Percentiles rank a stretch among this genome's conserved stretches.
phyloP scores from a whole-genome alignment of 2,888 invertebrate species.

The Sphinx pinastri region DNA sequence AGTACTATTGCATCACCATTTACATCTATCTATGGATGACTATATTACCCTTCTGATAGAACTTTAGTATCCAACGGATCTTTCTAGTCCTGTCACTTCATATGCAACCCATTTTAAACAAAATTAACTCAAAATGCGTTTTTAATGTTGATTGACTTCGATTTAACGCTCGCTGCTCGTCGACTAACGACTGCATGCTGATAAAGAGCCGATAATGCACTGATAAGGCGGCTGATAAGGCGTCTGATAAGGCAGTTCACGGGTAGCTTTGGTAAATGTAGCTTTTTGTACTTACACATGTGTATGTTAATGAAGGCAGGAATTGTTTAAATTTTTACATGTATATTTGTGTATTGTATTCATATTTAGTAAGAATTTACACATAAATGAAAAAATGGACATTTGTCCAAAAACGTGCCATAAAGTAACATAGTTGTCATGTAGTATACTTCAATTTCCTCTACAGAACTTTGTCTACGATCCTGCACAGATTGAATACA shows the following conservation, averaged over 20 bases:
- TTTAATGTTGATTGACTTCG: conserved; percentile 44
- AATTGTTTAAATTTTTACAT: no score
- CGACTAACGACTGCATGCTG: conserved; percentile 54
- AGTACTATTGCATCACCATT: no score
- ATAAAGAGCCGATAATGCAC: conserved; percentile 47
- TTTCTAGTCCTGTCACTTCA: not conserved
- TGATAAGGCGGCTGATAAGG: conserved; percentile 49
- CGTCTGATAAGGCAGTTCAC: conserved; percentile 30
- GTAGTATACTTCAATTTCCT: no score
- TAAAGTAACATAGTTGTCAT: no score
- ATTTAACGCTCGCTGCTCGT: conserved; percentile 55
- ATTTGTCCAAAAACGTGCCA: no score
- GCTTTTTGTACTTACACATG: conserved; percentile 29
- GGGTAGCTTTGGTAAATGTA: conserved; percentile 28
- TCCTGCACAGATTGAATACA: no score
- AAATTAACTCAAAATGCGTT: conserved; percentile 29
- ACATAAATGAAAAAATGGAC: no score
- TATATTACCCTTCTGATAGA: no score
- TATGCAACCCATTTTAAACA: not conserved
- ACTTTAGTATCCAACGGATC: no score
- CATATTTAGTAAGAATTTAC: not conserved
- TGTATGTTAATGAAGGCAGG: not conserved
- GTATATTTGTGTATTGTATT: not conserved
- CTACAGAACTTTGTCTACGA: no score
- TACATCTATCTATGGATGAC: no score